Evolutionary conservation across 2,113 vertebrate genomes (phyloP).

Genomic region (Prinia subflava): DNA sequence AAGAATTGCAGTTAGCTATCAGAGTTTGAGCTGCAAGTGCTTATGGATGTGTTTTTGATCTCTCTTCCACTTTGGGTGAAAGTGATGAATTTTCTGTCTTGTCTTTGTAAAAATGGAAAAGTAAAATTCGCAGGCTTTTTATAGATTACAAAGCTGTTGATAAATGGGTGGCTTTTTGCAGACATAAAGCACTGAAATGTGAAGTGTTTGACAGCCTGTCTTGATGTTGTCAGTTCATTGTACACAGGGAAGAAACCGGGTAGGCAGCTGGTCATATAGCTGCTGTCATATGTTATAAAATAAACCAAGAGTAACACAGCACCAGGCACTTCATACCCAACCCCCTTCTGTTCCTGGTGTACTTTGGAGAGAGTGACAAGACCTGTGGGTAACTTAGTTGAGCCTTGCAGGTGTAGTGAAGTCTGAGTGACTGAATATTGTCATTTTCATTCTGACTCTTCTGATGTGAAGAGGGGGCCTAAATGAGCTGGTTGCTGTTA

Average conservation of each 20-base stretch:
- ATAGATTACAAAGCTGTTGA: slow-evolving; percentile 4
- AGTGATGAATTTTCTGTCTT: not conserved
- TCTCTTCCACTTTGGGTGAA: not conserved
- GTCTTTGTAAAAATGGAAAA: slow-evolving; percentile 10
- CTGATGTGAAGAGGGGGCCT: not conserved
- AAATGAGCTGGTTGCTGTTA: not conserved
- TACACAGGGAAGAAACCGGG: not conserved
- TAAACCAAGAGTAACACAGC: not conserved
- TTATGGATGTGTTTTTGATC: slow-evolving; percentile 3
- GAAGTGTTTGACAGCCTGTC: not conserved
- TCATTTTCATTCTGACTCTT: not conserved
- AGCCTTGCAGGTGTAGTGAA: not conserved
- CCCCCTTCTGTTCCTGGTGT: not conserved
- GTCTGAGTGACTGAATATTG: not conserved
- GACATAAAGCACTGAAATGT: not conserved
- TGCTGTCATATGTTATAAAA: not conserved
- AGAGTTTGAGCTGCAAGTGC: not conserved
- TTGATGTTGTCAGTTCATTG: not conserved
- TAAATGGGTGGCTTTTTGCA: slow-evolving; percentile 16
- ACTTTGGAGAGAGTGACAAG: not conserved
- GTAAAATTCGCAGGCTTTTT: slow-evolving; percentile 6
- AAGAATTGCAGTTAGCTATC: not conserved
- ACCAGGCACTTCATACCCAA: not conserved
- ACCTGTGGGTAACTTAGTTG: not conserved
- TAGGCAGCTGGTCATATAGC: not conserved